Base-by-base conservation (phyloP, 2,797 vertebrate species). In the Clarias fuscus region DNA sequence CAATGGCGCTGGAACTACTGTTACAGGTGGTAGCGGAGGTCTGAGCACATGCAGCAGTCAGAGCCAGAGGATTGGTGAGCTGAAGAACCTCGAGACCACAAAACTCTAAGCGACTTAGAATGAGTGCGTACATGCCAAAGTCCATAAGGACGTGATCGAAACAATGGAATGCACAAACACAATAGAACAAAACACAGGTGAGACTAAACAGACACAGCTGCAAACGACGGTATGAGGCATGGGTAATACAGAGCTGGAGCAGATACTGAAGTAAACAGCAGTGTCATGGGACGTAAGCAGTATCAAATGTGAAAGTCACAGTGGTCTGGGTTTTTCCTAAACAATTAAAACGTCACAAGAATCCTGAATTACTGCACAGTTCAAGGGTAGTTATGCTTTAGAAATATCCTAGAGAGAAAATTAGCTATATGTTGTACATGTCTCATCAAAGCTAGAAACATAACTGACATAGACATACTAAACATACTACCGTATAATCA, bases 121-220 rank as follows among this genome's bases (percentile, higher is more conserved):
- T 58, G 18, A 78, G 18, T 37, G 27, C 30, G 13, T 37, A 59
- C 56, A 61, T 78, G 76, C 76, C 76, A 78, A 78, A 58, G 27
- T 78, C 75, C 75, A 59, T 78, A 59, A 59, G 75, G 56, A 59
- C 30, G 14, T 78, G 75, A 78, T 78, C 27, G 76, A 78, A 61
- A 78, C 27, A 37, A 0, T 15, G 75, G 75, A 77, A 59, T 77
- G 56, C 8, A 3, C 53, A 59, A 59, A 78, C 30, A 77, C 75
- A 59, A 33, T 18, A 77, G 73, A 77, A 58, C 48, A 30, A 77
- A 77, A 58, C 27, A 79, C 58, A 61, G 77, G 77, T 79, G 77
- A 40, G 27, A 8, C 20, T 6, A 79, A 79, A 79, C 77, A 79
- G 58, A 40, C 4, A 6, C 77, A 79, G 77, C 58, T 79, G 30